phyloP scores from a whole-genome alignment of 2,888 invertebrate species.

The Rhaphigaster nebulosa region DNA sequence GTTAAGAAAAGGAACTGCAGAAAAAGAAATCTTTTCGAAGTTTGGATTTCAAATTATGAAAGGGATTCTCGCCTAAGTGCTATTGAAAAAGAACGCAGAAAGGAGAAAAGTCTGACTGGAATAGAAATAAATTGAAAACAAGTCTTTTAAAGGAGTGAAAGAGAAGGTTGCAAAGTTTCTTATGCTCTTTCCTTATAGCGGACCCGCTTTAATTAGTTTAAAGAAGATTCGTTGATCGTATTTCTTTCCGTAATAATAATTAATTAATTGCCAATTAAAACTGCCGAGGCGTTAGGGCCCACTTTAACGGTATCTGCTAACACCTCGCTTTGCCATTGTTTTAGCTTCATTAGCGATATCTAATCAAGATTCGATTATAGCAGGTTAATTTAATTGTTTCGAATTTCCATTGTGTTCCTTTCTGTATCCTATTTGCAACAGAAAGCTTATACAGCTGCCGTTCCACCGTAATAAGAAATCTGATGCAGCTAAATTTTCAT shows the following conservation, averaged over 20 bases:
- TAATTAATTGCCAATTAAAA: conserved; percentile 40
- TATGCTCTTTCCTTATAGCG: conserved; percentile 4
- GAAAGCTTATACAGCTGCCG: background rate
- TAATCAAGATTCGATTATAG: background rate
- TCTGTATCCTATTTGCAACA: background rate
- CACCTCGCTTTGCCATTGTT: background rate
- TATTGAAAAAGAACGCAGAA: conserved; percentile 32
- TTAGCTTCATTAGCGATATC: conserved; percentile 10
- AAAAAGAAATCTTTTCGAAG: conserved; percentile 45
- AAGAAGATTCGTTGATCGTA: conserved; percentile 26
- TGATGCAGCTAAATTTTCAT: background rate
- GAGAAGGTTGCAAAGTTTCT: conserved; percentile 38
- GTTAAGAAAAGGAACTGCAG: conserved; percentile 17
- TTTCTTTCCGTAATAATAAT: conserved; percentile 27
- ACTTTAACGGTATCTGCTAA: background rate
- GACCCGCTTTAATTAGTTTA: background rate
- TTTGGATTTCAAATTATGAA: conserved; percentile 24
- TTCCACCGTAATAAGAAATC: background rate
- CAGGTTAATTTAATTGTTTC: background rate
- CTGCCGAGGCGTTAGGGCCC: background rate
- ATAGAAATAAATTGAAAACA: conserved; percentile 57
- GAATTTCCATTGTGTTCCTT: background rate
- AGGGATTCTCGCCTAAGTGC: conserved; percentile 35
- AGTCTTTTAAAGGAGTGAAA: conserved; percentile 50
- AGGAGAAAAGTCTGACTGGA: conserved; percentile 51